phyloP scores from a whole-genome alignment of 2,888 invertebrate genomes.

The Dermolepida albohirtum region DNA sequence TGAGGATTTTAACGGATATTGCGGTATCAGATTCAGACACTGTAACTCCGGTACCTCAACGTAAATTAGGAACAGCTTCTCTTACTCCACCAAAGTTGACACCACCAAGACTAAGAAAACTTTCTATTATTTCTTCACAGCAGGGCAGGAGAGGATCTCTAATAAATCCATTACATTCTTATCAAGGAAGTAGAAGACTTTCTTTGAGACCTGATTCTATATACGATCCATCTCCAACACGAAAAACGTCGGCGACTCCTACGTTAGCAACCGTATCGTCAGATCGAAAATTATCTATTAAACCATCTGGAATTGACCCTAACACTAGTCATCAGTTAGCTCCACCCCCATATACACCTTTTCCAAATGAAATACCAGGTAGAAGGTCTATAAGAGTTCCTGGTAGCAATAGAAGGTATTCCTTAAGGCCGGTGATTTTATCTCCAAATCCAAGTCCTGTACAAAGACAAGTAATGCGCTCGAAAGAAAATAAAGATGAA shows the following conservation, averaged over 20 bases:
- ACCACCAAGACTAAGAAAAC: slow-evolving; percentile 55
- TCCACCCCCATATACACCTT: slow-evolving; percentile 65
- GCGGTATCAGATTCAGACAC: slow-evolving; percentile 56
- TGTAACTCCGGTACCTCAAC: slow-evolving; percentile 59
- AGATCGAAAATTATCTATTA: slow-evolving; percentile 8
- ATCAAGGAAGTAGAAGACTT: slow-evolving; percentile 58
- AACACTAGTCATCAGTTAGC: slow-evolving; percentile 51
- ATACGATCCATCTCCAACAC: slow-evolving; percentile 9
- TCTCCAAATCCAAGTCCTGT: slow-evolving; percentile 51
- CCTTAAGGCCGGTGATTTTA: slow-evolving; percentile 65
- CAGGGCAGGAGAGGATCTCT: slow-evolving; percentile 48
- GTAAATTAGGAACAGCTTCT: slow-evolving; percentile 69
- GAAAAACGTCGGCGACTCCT: slow-evolving; percentile 2
- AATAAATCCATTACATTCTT: slow-evolving; percentile 41
- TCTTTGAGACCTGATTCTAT: slow-evolving; percentile 47
- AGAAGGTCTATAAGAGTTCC: slow-evolving; percentile 55
- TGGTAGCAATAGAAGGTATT: slow-evolving; percentile 60
- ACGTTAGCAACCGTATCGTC: slow-evolving; percentile 15
- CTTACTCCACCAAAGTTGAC: slow-evolving; percentile 67
- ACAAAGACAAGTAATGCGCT: slow-evolving; percentile 49
- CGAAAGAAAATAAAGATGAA: slow-evolving; percentile 59
- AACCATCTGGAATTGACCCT: neutral
- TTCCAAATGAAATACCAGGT: slow-evolving; percentile 46
- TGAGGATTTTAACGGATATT: slow-evolving; percentile 81
- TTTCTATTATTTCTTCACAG: slow-evolving; percentile 57